Conservation (phyloP, 2,888 invertebrate species). For the Aphodius granarius region DNA sequence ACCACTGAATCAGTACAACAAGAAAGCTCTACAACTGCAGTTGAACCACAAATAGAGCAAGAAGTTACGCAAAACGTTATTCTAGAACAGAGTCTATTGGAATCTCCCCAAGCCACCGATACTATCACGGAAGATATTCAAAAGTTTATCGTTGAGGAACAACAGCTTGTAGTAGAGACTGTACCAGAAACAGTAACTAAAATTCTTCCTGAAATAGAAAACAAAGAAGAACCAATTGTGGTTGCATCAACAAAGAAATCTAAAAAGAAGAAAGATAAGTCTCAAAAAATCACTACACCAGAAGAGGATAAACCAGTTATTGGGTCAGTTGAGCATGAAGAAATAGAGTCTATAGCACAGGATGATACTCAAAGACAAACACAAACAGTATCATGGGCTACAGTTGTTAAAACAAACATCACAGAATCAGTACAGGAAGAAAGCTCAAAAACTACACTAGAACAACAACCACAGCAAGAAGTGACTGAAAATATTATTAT, state of each 20-base stretch:
- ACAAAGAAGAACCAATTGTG: neutral
- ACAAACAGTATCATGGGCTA: neutral
- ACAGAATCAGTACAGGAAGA: too few relatives aligned
- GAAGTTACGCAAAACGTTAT: constrained; percentile 3
- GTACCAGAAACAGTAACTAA: neutral
- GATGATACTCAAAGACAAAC: neutral
- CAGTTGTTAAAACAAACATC: too few relatives aligned
- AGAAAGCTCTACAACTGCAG: neutral
- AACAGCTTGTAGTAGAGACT: neutral
- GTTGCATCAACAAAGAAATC: neutral
- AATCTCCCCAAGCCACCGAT: neutral
- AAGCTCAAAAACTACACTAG: too few relatives aligned
- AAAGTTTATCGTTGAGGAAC: neutral
- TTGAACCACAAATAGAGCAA: neutral
- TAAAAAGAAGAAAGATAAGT: neutral
- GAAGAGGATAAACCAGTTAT: neutral
- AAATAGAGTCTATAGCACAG: neutral
- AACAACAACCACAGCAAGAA: too few relatives aligned
- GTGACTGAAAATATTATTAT: neutral
- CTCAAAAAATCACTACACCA: constrained; percentile 1
- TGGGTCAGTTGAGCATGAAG: neutral
- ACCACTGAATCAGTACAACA: neutral
- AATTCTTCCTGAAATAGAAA: neutral
- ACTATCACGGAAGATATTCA: neutral
- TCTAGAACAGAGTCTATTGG: neutral